phyloP scores from a whole-genome alignment of 2,797 vertebrate genomes.

The Botia kubotai region DNA sequence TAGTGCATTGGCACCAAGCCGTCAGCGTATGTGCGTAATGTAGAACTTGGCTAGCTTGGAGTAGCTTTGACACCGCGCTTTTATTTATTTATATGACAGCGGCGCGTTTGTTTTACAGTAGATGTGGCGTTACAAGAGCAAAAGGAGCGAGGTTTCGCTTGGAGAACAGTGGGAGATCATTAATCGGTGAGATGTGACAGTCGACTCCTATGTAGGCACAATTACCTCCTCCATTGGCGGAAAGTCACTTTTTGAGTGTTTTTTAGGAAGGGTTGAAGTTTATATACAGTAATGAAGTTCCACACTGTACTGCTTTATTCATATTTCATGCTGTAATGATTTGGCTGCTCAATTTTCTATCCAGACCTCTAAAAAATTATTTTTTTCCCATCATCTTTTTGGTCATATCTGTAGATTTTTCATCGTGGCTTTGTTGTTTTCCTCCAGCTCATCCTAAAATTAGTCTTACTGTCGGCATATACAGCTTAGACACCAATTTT shows the following conservation, averaged over 20 bases:
- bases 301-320: slow-evolving; percentile 35
- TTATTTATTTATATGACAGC: slow-evolving; percentile 58
- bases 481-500: background rate
- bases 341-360: slow-evolving; percentile 6
- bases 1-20: slow-evolving; percentile 60
- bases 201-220: slow-evolving; percentile 28
- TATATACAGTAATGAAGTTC: slow-evolving; percentile 50
- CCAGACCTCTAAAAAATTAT: background rate
- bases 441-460: background rate
- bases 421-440: background rate
- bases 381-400: background rate
- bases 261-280: slow-evolving; percentile 33
- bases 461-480: background rate
- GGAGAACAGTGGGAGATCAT: slow-evolving; percentile 46
- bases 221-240: slow-evolving; percentile 30
- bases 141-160: slow-evolving; percentile 10
- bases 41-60: slow-evolving; percentile 62
- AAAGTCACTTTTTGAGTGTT: slow-evolving; percentile 32
- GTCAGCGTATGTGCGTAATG: slow-evolving; percentile 61
- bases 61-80: slow-evolving; percentile 60
- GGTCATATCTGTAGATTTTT: background rate
- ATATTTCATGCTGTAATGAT: slow-evolving; percentile 43
- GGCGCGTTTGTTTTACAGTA: slow-evolving; percentile 51
- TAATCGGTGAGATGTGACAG: slow-evolving; percentile 42
- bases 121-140: slow-evolving; percentile 36